phyloP scores from a whole-genome alignment of 2,797 vertebrate species.

The Eutrigla gurnardus region DNA sequence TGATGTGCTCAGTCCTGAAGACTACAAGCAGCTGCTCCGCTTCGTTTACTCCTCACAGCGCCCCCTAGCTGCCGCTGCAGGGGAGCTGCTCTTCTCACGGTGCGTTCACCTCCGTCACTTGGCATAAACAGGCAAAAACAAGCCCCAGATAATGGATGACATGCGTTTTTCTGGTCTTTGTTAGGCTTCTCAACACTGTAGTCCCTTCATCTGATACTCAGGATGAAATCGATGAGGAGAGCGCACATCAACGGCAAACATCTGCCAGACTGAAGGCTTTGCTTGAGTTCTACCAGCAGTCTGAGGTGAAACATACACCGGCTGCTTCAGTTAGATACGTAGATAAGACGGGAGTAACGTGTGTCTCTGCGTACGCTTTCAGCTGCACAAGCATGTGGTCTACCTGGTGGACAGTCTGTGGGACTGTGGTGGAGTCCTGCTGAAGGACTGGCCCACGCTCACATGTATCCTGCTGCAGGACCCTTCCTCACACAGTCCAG shows the following conservation, averaged over 20 bases:
- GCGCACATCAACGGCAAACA: conserved; percentile 61
- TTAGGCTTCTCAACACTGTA: conserved; percentile 83
- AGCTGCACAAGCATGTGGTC: conserved; percentile 91
- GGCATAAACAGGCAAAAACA: background rate
- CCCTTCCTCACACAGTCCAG: conserved; percentile 60
- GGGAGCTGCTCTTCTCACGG: conserved; percentile 91
- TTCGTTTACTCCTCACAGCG: conserved; percentile 92
- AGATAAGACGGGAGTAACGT: background rate
- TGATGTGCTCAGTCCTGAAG: conserved; percentile 84
- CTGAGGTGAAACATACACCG: conserved; percentile 81
- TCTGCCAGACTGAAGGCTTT: conserved; percentile 82
- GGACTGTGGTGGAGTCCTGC: conserved; percentile 88
- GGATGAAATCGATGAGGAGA: conserved; percentile 65
- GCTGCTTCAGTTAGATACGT: background rate
- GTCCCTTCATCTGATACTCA: conserved; percentile 56
- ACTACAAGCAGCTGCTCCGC: conserved; percentile 88
- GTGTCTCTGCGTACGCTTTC: conserved; percentile 13
- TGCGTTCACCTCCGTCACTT: conserved; percentile 42
- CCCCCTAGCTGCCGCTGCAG: conserved; percentile 88
- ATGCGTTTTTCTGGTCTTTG: background rate
- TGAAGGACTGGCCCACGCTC: conserved; percentile 92
- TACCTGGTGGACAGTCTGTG: conserved; percentile 95
- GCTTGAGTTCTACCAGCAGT: conserved; percentile 86
- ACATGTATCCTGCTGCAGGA: conserved; percentile 87
- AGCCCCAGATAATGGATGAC: background rate